Evolutionary conservation across 2,113 vertebrate species (phyloP).

Genomic region (Taurulus bubalis): DNA sequence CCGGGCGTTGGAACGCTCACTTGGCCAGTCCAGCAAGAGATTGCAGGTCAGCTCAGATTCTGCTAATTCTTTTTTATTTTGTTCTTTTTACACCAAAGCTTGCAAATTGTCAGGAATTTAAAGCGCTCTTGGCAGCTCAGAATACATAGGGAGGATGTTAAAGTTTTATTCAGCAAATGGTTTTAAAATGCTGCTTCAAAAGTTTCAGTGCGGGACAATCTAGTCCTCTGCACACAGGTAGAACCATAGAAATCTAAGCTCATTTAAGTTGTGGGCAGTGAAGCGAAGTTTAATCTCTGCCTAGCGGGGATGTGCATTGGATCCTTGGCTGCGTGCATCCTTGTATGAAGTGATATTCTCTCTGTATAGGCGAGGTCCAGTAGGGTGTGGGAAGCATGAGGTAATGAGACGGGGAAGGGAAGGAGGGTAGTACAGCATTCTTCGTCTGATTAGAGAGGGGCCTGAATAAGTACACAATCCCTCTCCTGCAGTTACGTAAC

Average conservation of each 20-base stretch:
- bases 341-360: constrained; percentile 19
- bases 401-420: constrained; percentile 58
- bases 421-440: constrained; percentile 65
- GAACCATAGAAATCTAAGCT: constrained; percentile 60
- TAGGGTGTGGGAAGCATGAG: constrained; percentile 55
- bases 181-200: constrained; percentile 16
- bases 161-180: constrained; percentile 1
- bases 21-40: constrained; percentile 89
- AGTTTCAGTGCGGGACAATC: neutral
- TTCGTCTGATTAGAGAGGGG: constrained; percentile 68
- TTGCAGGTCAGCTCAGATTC: constrained; percentile 85
- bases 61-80: neutral
- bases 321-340: constrained; percentile 41
- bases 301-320: constrained; percentile 47
- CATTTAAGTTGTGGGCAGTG: constrained; percentile 59
- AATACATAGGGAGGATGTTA: neutral
- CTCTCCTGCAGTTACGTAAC: constrained; percentile 56
- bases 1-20: constrained; percentile 90
- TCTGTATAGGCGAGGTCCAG: constrained; percentile 35
- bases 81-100: neutral
- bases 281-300: constrained; percentile 59
- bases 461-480: constrained; percentile 60
- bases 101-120: neutral
- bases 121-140: neutral
- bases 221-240: constrained; percentile 36